Evolutionary conservation across 2,797 vertebrate species (phyloP).

Genomic region (Rhinoraja longicauda): DNA sequence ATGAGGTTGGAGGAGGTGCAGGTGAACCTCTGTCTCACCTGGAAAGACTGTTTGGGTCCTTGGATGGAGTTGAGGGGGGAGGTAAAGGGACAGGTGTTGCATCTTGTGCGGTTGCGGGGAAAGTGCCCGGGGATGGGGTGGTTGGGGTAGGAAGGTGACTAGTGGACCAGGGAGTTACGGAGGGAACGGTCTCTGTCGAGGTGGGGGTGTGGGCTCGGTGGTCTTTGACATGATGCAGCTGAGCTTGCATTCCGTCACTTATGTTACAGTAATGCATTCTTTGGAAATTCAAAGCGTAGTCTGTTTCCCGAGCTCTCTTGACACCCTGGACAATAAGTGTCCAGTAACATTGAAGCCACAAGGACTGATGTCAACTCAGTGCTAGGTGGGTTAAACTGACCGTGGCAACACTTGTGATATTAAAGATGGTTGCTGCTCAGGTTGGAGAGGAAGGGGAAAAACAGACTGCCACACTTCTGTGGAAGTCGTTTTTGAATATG

Average conservation of each 20-base stretch:
- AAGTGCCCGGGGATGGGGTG: too few relatives aligned
- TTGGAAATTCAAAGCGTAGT: too few relatives aligned
- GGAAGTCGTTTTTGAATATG: not conserved
- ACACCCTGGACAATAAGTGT: not conserved
- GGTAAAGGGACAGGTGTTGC: too few relatives aligned
- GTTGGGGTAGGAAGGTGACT: too few relatives aligned
- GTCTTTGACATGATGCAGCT: not conserved
- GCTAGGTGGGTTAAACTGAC: not conserved
- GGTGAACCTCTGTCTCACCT: too few relatives aligned
- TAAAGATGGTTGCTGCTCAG: not conserved
- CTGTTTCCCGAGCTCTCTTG: not conserved
- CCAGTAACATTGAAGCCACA: not conserved
- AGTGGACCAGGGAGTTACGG: too few relatives aligned
- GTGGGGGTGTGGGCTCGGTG: too few relatives aligned
- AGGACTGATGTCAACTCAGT: not conserved
- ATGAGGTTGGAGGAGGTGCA: too few relatives aligned
- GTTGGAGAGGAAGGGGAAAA: not conserved
- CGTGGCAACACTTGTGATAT: not conserved
- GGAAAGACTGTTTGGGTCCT: too few relatives aligned
- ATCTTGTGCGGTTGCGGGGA: too few relatives aligned
- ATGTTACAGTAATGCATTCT: not conserved
- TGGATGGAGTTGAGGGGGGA: too few relatives aligned
- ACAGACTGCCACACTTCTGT: not conserved
- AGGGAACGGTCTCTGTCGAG: too few relatives aligned
- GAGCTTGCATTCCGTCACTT: not conserved